These are phyloP conservation scores for Caenorhabditis virilis DNA, from an alignment of 2,888 invertebrate species.

Conservation along the genomic window DNA sequence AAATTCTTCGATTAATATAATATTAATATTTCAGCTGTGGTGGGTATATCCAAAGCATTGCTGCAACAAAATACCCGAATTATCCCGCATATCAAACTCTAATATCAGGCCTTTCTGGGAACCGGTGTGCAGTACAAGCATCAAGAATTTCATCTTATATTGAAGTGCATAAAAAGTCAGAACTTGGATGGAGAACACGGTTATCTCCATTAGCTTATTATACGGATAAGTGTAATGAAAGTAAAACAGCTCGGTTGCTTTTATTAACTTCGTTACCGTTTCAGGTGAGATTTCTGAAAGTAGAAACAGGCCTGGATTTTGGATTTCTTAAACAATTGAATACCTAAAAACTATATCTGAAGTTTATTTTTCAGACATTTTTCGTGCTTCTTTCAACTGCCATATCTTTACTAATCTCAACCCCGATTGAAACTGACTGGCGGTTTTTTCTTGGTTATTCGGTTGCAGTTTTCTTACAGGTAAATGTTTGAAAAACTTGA, in stretches of 20 bases:
- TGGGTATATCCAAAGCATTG: conserved; percentile 29
- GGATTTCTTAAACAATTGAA: too few relatives aligned
- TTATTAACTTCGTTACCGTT: conserved; percentile 33
- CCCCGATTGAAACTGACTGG: conserved; percentile 8
- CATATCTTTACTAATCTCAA: conserved; percentile 9
- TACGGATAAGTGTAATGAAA: conserved; percentile 8
- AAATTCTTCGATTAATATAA: too few relatives aligned
- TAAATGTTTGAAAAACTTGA: conserved; percentile 1
- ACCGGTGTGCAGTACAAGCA: conserved; percentile 43
- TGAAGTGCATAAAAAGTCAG: conserved; percentile 28
- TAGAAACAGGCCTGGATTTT: too few relatives aligned
- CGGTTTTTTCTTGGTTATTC: conserved; percentile 20
- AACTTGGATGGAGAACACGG: conserved; percentile 16
- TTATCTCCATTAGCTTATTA: conserved; percentile 23
- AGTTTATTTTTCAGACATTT: conserved; percentile 12
- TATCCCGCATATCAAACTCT: conserved; percentile 46
- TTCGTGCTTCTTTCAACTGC: conserved; percentile 19
- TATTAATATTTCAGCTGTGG: conserved; percentile 7
- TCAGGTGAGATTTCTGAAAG: conserved; percentile 13
- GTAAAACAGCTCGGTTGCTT: conserved; percentile 19
- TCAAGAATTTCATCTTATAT: conserved; percentile 41
- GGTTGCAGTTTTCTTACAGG: conserved; percentile 12
- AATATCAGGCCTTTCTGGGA: conserved; percentile 44
- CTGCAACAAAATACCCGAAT: conserved; percentile 21
- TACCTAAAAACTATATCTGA: too few relatives aligned